Percentiles rank a stretch among this genome's conserved stretches.
Evolutionary conservation across 64 coral and sea anemone species (phyloP).

Genomic region (Porites lutea): DNA sequence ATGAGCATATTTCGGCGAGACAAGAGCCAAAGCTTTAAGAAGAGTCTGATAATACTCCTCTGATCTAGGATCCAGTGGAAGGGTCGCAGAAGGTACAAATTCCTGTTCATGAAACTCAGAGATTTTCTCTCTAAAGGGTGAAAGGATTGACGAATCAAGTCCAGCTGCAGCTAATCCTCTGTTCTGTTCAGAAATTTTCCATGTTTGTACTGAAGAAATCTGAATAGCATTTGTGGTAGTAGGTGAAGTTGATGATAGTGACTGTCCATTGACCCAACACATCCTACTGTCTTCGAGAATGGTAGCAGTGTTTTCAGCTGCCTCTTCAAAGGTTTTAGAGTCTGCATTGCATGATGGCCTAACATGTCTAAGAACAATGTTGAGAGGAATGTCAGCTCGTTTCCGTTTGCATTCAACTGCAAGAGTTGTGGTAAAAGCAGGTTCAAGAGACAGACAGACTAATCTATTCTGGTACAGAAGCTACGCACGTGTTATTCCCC

Average conservation of each 20-base stretch:
- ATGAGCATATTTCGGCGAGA: background rate
- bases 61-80: background rate
- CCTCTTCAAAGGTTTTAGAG: background rate
- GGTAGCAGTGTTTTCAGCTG: background rate
- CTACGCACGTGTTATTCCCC: too few species aligned
- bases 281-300: too few species aligned
- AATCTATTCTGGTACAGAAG: too few species aligned
- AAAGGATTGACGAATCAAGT: background rate
- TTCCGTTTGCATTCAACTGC: slow-evolving; percentile 4
- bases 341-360: background rate
- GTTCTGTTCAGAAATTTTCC: background rate
- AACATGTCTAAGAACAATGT: background rate
- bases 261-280: background rate
- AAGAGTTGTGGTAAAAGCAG: background rate
- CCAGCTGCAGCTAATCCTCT: background rate
- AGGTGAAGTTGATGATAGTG: too few species aligned
- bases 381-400: background rate
- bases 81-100: background rate
- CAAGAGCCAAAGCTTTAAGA: background rate
- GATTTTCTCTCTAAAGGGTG: background rate
- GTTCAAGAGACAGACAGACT: background rate
- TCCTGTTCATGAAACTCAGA: background rate
- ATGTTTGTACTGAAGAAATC: background rate
- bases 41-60: background rate
- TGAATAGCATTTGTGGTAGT: too few species aligned